These are phyloP conservation scores for Orchesellides sinensis DNA, from an alignment of 2,888 invertebrate genomes.

Conservation along the genomic window DNA sequence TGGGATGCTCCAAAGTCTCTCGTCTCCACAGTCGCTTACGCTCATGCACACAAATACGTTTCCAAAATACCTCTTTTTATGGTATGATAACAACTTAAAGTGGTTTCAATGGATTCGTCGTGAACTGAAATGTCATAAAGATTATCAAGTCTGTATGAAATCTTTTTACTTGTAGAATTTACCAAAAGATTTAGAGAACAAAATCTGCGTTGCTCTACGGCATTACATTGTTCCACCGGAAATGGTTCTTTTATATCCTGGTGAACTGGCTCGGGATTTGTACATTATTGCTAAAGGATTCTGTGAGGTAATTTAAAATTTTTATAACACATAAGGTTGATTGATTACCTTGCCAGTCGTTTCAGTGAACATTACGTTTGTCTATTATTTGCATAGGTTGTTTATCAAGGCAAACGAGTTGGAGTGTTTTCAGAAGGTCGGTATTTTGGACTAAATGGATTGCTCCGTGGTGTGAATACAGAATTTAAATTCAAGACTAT, in stretches of 20 bases:
- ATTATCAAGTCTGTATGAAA: neutral
- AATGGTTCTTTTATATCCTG: slow-evolving; percentile 67
- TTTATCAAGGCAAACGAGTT: slow-evolving; percentile 46
- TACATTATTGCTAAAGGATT: slow-evolving; percentile 73
- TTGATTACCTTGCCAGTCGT: too few relatives aligned
- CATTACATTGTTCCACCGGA: slow-evolving; percentile 72
- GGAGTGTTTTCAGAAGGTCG: slow-evolving; percentile 69
- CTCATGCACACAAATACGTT: slow-evolving; percentile 65
- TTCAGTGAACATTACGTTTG: too few relatives aligned
- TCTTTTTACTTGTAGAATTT: slow-evolving; percentile 19
- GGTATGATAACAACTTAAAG: slow-evolving; percentile 23
- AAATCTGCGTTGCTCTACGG: slow-evolving; percentile 60
- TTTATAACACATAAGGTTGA: too few relatives aligned
- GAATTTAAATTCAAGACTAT: slow-evolving; percentile 63
- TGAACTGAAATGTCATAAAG: neutral
- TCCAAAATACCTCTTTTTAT: slow-evolving; percentile 68
- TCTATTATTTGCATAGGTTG: slow-evolving; percentile 28
- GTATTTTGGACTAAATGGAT: slow-evolving; percentile 72
- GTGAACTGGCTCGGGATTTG: slow-evolving; percentile 67
- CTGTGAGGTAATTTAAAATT: slow-evolving; percentile 59
- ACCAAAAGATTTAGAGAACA: slow-evolving; percentile 43
- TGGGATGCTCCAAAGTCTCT: slow-evolving; percentile 73
- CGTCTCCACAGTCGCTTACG: slow-evolving; percentile 49
- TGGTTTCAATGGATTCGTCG: neutral
- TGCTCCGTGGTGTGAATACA: slow-evolving; percentile 65